Base-by-base conservation (phyloP, 2,797 vertebrate genomes). In the Gallirallus australis region DNA sequence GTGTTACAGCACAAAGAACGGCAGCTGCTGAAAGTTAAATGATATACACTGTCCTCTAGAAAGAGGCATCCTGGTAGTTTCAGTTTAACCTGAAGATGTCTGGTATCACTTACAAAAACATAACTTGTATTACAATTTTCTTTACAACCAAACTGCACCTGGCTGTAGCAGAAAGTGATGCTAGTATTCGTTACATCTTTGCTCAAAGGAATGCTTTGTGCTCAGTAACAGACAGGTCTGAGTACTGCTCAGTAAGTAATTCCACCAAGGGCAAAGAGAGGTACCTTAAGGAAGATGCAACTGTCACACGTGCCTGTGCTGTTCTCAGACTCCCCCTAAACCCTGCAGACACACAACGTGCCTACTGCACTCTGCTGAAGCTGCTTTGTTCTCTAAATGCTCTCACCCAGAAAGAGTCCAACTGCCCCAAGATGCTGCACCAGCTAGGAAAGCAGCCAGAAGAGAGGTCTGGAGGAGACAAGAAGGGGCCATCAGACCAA, bases 361-460 rank as follows among this genome's bases (percentile, higher is more conserved):
- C 35, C 48, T 14, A 1, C 7, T 59, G 37, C 65, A 59, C 52
- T 52, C 50, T 20, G 56, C 39, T 52, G 21, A 9, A 28, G 42
- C 68, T 61, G 79, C 35, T 88, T 15, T n/a, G 42, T 21, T 31
- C 48, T 48, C 66, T 18, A 12, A 45, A 24, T 1, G 3, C 45
- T 53, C 56, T n/a, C 14, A 33, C 7, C 15, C 23, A 27, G 20
- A 17, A 21, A 4, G 37, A n/a, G 18, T 4, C 47, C 45, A n/a
- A 2, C 15, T 47, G 35, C 73, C 37, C 56, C 2, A 35, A 15
- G 33, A 9, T 3, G 9, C 15, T 5, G 31, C 40, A 50, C 7
- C 35, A 7, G 30, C 17, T 1, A 7, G 25, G 31, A 4, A 21
- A 0, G 6, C 3, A 24, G 28, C 57, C 20, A 7, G 42, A 11